These are phyloP conservation scores for Hypolimnas misippus DNA, from an alignment of 2,888 invertebrate genomes.

Conservation along the genomic window DNA sequence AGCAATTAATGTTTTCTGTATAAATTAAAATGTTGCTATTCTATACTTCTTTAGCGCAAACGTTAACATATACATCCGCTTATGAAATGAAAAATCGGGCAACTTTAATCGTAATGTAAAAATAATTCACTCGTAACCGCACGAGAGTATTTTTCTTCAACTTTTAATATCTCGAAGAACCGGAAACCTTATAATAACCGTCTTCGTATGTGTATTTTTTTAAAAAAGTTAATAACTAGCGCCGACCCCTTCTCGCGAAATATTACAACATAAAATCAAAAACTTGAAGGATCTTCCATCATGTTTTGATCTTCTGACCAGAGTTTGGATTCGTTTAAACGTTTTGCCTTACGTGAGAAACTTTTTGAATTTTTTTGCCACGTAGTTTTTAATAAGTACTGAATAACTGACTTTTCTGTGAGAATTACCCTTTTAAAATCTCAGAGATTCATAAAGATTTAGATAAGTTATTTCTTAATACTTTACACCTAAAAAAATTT, in stretches of 20 bases:
- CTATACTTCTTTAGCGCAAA: too few species aligned
- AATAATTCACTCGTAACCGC: constrained; percentile 24
- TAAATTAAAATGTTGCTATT: too few species aligned
- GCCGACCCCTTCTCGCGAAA: constrained; percentile 31
- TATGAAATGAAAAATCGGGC: not conserved
- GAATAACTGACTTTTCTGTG: too few species aligned
- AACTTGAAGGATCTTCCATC: constrained; percentile 11
- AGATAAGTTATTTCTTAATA: too few species aligned
- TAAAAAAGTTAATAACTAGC: constrained; percentile 43
- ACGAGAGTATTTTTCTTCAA: constrained; percentile 30
- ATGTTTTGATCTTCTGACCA: not conserved
- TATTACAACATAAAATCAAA: constrained; percentile 35
- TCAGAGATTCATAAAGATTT: too few species aligned
- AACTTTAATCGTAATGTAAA: constrained; percentile 18
- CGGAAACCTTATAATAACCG: constrained; percentile 35
- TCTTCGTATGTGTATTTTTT: constrained; percentile 27
- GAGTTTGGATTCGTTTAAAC: not conserved
- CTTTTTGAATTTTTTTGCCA: not conserved
- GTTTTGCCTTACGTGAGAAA: not conserved
- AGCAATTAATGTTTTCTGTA: too few species aligned
- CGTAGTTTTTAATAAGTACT: too few species aligned
- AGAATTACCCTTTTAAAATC: too few species aligned
- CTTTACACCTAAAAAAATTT: too few species aligned
- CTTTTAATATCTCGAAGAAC: constrained; percentile 28
- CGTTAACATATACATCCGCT: not conserved